phyloP scores from a whole-genome alignment of 1,140 invertebrate species.

The Pristionchus pacificus region DNA sequence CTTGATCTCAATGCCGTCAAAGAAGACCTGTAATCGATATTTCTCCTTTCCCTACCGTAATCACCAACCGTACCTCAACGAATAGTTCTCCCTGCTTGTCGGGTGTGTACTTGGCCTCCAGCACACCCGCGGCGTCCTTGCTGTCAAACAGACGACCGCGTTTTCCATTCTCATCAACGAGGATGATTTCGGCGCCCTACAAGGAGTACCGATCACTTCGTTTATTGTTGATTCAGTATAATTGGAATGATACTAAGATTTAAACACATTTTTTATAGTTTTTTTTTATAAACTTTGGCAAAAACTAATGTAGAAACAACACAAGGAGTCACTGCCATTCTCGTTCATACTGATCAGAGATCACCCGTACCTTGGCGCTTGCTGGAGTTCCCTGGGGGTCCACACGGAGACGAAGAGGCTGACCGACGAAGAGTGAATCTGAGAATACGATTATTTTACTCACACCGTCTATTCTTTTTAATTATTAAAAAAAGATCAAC shows the following conservation, averaged over 20 bases:
- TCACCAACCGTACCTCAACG: too few relatives aligned
- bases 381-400: not conserved
- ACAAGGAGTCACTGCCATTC: too few relatives aligned
- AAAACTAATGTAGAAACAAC: too few relatives aligned
- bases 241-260: too few relatives aligned
- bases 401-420: not conserved
- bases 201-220: too few relatives aligned
- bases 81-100: not conserved
- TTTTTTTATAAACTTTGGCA: too few relatives aligned
- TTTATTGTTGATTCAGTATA: too few relatives aligned
- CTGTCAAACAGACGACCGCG: not conserved
- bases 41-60: slow-evolving; percentile 6
- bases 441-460: not conserved
- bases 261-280: too few relatives aligned
- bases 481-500: too few relatives aligned
- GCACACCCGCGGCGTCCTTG: not conserved
- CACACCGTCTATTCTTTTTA: too few relatives aligned
- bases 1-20: slow-evolving; percentile 19
- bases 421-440: not conserved
- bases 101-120: slow-evolving; percentile 13
- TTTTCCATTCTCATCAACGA: not conserved
- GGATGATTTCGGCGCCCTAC: too few relatives aligned
- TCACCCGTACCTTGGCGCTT: not conserved
- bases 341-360: too few relatives aligned
- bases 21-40: slow-evolving; percentile 5